Evolutionary conservation across 2,888 invertebrate species (phyloP).

Genomic region (Euclidia mi): DNA sequence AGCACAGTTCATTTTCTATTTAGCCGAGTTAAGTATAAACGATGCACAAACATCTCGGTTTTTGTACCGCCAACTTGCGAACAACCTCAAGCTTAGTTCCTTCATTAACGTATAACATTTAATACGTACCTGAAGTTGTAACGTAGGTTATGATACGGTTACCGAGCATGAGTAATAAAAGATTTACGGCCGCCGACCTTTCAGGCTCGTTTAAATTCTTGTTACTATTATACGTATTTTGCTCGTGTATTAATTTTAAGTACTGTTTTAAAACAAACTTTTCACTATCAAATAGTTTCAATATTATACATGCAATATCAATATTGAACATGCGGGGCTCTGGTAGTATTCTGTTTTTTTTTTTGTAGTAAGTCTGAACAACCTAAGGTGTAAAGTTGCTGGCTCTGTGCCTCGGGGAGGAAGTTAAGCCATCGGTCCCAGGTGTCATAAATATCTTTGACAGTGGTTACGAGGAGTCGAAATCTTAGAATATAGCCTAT

Average conservation of each 20-base stretch:
- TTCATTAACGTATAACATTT: background rate
- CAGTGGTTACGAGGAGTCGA: too few relatives aligned
- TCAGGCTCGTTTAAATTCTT: background rate
- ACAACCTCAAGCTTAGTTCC: conserved; percentile 8
- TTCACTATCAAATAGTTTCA: too few relatives aligned
- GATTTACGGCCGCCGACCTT: background rate
- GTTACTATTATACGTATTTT: background rate
- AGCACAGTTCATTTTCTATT: background rate
- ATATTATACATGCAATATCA: too few relatives aligned
- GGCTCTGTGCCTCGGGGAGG: too few relatives aligned
- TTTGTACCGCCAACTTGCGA: conserved; percentile 1
- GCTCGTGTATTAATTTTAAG: background rate
- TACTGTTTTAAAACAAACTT: too few relatives aligned
- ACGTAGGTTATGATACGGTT: conserved; percentile 1
- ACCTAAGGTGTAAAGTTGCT: too few relatives aligned
- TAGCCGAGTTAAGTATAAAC: background rate
- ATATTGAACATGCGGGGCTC: too few relatives aligned
- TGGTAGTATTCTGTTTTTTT: too few relatives aligned
- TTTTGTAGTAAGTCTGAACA: too few relatives aligned
- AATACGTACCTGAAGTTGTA: conserved; percentile 3
- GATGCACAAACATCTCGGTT: conserved; percentile 4
- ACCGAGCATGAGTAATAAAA: conserved; percentile 4
- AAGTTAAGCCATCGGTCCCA: too few relatives aligned
- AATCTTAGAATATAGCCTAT: too few relatives aligned
- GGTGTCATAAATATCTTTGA: too few relatives aligned